Percentiles rank a stretch among this genome's conserved stretches.
Conservation (phyloP, 2,888 invertebrate genomes). For the Chaetoderma sp. region DNA sequence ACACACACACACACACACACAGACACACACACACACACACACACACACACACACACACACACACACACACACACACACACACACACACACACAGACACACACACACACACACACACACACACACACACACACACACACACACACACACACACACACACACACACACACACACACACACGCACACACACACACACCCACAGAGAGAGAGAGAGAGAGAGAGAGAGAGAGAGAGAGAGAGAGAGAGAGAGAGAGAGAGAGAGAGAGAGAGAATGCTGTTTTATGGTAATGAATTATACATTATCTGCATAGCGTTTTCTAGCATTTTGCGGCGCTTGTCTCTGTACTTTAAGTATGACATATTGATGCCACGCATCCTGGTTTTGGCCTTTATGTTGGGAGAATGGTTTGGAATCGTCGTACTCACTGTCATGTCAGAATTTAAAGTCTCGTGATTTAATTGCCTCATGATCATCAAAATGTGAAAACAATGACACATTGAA, state of each 20-base stretch:
- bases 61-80: not conserved
- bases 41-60: not conserved
- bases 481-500: conserved; percentile 1
- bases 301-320: too few species aligned
- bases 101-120: not conserved
- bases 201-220: not conserved
- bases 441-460: not conserved
- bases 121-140: not conserved
- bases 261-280: too few species aligned
- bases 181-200: not conserved
- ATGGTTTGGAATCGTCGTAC: not conserved
- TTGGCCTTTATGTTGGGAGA: not conserved
- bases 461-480: not conserved
- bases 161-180: not conserved
- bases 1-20: not conserved
- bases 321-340: too few species aligned
- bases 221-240: too few species aligned
- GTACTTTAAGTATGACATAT: not conserved
- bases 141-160: not conserved
- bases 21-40: not conserved
- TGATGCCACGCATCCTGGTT: not conserved
- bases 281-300: too few species aligned
- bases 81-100: not conserved
- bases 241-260: too few species aligned
- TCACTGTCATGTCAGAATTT: not conserved